phyloP scores from a whole-genome alignment of 2,113 vertebrate genomes.

The Phylloscopus whistleri region DNA sequence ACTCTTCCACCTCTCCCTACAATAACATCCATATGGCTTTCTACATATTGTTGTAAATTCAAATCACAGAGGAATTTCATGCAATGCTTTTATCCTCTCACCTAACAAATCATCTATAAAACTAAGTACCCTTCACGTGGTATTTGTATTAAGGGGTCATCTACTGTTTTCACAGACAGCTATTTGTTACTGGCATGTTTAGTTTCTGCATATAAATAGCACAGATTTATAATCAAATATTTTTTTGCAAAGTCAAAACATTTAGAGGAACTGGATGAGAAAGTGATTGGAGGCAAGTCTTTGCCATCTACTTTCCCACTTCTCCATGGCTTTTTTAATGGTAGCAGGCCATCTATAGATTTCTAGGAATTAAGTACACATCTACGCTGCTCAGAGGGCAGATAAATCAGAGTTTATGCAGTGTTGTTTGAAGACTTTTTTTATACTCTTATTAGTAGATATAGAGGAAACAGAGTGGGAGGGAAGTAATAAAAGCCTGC shows the following conservation, averaged over 20 bases:
- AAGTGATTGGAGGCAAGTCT: not conserved
- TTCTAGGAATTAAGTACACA: not conserved
- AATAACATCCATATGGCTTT: not conserved
- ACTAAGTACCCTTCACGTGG: not conserved
- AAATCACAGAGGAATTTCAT: constrained; percentile 31
- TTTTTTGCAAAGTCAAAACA: constrained; percentile 56
- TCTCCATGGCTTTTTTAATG: not conserved
- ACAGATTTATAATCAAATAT: constrained; percentile 48
- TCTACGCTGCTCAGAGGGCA: not conserved
- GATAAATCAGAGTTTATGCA: constrained; percentile 24
- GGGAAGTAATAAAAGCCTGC: not conserved
- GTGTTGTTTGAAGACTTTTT: constrained; percentile 7
- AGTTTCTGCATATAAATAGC: constrained; percentile 36
- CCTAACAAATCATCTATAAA: constrained; percentile 45
- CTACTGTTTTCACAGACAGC: constrained; percentile 34
- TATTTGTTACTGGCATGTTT: constrained; percentile 58
- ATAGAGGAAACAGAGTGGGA: not conserved
- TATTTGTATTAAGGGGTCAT: constrained; percentile 42
- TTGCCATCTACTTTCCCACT: not conserved
- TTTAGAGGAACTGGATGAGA: constrained; percentile 51
- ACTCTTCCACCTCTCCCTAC: not conserved
- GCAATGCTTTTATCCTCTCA: constrained; percentile 20
- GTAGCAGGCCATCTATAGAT: not conserved
- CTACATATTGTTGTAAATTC: constrained; percentile 13
- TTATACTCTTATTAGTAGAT: not conserved